Evolutionary conservation across 2,888 invertebrate species (phyloP).

Genomic region (Corbicula japonica): DNA sequence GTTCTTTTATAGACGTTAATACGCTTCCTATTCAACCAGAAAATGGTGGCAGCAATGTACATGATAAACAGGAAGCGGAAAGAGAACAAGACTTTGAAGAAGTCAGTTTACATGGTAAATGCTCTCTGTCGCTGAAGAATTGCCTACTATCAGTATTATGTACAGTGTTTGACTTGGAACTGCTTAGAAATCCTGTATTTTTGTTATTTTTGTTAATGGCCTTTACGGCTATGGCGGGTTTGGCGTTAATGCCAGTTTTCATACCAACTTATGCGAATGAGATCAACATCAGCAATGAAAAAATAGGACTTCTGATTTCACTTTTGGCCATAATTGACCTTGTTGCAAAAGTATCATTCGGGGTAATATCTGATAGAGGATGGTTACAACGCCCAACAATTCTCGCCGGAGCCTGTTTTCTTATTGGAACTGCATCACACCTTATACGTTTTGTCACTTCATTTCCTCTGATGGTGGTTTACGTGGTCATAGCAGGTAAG

Average conservation of each 20-base stretch:
- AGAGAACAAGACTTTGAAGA: too few species aligned
- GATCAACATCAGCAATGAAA: constrained; percentile 44
- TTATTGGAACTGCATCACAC: constrained; percentile 37
- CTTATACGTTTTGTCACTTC: constrained; percentile 24
- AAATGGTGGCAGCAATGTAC: neutral
- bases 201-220: constrained; percentile 36
- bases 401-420: constrained; percentile 18
- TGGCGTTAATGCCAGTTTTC: constrained; percentile 37
- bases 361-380: constrained; percentile 40
- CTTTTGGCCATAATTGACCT: constrained; percentile 52
- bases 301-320: constrained; percentile 53
- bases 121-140: neutral
- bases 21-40: neutral
- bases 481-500: constrained; percentile 40
- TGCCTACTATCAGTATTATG: constrained; percentile 15
- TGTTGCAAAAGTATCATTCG: constrained; percentile 35
- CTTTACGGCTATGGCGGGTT: constrained; percentile 33
- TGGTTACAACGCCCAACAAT: constrained; percentile 37
- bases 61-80: neutral
- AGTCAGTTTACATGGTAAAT: too few species aligned
- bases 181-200: constrained; percentile 43
- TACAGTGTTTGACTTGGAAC: constrained; percentile 33
- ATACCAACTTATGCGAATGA: constrained; percentile 65
- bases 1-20: constrained; percentile 32
- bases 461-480: constrained; percentile 31